Conservation (phyloP, 2,113 vertebrate species). For the Larimichthys crocea region DNA sequence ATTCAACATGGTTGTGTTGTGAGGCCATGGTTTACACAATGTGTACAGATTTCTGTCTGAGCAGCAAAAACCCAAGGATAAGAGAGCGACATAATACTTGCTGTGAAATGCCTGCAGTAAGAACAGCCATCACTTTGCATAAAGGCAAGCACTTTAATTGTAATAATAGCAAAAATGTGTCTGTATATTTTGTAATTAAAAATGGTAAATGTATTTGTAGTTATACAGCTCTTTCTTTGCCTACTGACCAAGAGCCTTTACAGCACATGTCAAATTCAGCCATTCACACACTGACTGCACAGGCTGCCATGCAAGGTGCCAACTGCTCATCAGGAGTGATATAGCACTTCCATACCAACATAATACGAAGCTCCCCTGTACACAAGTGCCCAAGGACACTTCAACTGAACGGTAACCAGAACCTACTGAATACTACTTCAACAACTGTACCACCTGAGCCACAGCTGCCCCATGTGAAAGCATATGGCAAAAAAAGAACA, state of each 20-base stretch:
- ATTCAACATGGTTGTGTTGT: constrained; percentile 7
- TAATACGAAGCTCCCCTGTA: no score
- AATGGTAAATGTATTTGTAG: neutral
- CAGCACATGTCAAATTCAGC: no score
- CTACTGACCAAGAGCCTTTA: no score
- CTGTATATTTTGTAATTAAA: constrained; percentile 12
- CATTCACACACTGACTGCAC: no score
- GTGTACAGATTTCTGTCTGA: constrained; percentile 13
- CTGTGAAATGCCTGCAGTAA: constrained; percentile 43
- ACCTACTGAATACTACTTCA: no score
- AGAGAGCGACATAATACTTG: constrained; percentile 12
- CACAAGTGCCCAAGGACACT: no score
- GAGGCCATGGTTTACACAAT: constrained; percentile 32
- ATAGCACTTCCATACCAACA: no score
- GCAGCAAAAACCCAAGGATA: constrained; percentile 31
- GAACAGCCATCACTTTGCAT: constrained; percentile 27
- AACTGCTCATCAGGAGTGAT: no score
- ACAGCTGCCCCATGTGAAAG: neutral
- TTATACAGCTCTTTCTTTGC: no score
- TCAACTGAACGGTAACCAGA: no score
- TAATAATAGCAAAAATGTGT: neutral
- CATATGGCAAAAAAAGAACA: neutral
- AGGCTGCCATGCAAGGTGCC: no score
- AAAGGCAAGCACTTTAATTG: constrained; percentile 34
- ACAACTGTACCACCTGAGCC: no score